Percentiles rank a stretch among this genome's conserved stretches.
Conservation (phyloP, 1,140 invertebrate genomes). For the Cepaea nemoralis region DNA sequence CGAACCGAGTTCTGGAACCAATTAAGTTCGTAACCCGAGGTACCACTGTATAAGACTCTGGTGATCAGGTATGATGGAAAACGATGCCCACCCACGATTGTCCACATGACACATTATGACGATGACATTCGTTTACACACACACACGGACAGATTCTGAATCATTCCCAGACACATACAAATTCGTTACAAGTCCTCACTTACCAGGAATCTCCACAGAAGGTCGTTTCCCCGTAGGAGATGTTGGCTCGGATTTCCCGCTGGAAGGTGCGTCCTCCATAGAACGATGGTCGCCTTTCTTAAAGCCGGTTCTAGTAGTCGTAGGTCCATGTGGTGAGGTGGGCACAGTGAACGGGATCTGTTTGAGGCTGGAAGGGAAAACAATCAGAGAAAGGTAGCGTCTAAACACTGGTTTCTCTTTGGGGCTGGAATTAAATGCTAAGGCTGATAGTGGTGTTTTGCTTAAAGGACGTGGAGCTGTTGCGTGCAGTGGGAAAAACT, state of each 20-base stretch:
- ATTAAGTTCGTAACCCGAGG: too few species aligned
- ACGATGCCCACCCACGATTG: too few species aligned
- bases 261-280: constrained; percentile 44
- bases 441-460: constrained; percentile 22
- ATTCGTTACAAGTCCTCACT: background rate
- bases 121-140: too few species aligned
- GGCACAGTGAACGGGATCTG: constrained; percentile 68
- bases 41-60: too few species aligned
- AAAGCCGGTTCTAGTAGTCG: constrained; percentile 27
- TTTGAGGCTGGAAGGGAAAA: constrained; percentile 64
- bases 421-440: constrained; percentile 25
- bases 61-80: too few species aligned
- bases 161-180: too few species aligned
- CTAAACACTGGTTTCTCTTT: constrained; percentile 41
- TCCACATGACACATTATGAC: too few species aligned
- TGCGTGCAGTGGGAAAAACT: background rate
- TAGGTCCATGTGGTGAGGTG: constrained; percentile 33
- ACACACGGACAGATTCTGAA: too few species aligned
- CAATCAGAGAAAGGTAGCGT: constrained; percentile 60
- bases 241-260: constrained; percentile 58
- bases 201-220: constrained; percentile 67
- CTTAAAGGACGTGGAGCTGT: background rate
- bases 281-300: constrained; percentile 43
- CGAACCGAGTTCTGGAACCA: too few species aligned
- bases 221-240: constrained; percentile 61